Evolutionary conservation across 2,113 vertebrate species (phyloP).

Genomic region (Pseudois nayaur): DNA sequence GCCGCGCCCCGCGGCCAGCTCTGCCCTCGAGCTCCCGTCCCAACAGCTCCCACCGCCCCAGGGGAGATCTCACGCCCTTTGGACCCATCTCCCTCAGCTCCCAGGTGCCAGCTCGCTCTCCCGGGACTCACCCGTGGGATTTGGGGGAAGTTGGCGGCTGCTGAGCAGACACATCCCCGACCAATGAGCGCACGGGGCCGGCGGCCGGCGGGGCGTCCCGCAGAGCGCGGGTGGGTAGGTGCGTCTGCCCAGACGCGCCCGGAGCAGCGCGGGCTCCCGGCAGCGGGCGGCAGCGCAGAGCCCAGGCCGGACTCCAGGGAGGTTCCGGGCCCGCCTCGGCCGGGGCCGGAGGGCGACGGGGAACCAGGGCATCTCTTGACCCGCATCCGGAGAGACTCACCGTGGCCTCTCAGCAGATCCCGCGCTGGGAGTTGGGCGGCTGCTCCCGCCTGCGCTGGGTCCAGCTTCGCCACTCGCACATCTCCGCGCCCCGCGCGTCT

Average conservation of each 20-base stretch:
- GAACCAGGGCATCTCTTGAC: background rate
- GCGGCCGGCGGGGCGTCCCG: background rate
- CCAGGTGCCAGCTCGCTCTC: background rate
- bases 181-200: constrained; percentile 50
- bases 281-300: background rate
- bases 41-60: background rate
- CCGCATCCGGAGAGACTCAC: constrained; percentile 40
- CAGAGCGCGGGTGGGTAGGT: background rate
- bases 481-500: constrained; percentile 57
- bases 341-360: background rate
- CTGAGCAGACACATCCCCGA: constrained; percentile 42
- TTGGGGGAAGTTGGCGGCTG: constrained; percentile 61
- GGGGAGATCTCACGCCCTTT: background rate
- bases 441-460: constrained; percentile 47
- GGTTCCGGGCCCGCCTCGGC: background rate
- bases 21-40: background rate
- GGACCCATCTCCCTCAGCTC: background rate
- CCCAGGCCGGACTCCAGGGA: background rate
- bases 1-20: background rate
- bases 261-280: background rate
- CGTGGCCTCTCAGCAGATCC: constrained; percentile 18
- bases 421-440: constrained; percentile 4
- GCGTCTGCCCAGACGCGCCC: background rate
- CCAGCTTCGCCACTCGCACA: constrained; percentile 47
- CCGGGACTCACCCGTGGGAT: constrained; percentile 47